Percentiles rank a stretch among this genome's conserved stretches.
phyloP scores from a whole-genome alignment of 1,140 invertebrate genomes.

The Pachyrhynchus sulphureomaculatus region DNA sequence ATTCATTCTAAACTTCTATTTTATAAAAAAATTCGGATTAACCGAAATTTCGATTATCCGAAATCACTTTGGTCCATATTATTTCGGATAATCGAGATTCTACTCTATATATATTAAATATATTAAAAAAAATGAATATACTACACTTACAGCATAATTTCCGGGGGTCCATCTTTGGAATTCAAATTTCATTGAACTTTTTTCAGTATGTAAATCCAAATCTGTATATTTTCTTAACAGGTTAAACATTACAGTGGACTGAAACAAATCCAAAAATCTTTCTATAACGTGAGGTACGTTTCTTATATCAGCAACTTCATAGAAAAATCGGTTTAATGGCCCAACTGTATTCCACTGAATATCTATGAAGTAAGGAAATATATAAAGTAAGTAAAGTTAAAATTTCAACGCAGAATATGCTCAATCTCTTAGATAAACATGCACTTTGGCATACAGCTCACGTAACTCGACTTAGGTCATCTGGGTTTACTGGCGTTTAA shows the following conservation, averaged over 20 bases:
- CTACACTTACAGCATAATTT: conserved; percentile 59
- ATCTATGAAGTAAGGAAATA: conserved; percentile 35
- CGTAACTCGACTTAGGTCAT: too few species aligned
- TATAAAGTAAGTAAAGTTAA: too few species aligned
- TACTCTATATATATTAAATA: too few species aligned
- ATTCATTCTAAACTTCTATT: too few species aligned
- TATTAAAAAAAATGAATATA: conserved; percentile 2
- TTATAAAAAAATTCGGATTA: too few species aligned
- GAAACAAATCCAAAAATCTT: conserved; percentile 55
- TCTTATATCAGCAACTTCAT: conserved; percentile 57
- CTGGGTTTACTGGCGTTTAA: too few species aligned
- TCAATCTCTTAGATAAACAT: too few species aligned
- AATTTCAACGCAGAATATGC: too few species aligned
- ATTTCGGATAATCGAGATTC: too few species aligned
- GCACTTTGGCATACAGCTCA: too few species aligned
- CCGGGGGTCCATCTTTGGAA: conserved; percentile 68
- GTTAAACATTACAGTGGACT: conserved; percentile 57
- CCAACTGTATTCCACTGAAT: conserved; percentile 61
- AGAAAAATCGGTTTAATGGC: conserved; percentile 63
- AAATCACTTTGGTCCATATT: too few species aligned
- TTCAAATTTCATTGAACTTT: conserved; percentile 58
- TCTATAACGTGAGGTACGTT: conserved; percentile 53
- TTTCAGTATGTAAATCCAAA: conserved; percentile 55
- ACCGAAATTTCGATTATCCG: too few species aligned
- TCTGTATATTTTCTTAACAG: conserved; percentile 66